phyloP scores from a whole-genome alignment of 2,888 invertebrate genomes.

The Plutella xylostella region DNA sequence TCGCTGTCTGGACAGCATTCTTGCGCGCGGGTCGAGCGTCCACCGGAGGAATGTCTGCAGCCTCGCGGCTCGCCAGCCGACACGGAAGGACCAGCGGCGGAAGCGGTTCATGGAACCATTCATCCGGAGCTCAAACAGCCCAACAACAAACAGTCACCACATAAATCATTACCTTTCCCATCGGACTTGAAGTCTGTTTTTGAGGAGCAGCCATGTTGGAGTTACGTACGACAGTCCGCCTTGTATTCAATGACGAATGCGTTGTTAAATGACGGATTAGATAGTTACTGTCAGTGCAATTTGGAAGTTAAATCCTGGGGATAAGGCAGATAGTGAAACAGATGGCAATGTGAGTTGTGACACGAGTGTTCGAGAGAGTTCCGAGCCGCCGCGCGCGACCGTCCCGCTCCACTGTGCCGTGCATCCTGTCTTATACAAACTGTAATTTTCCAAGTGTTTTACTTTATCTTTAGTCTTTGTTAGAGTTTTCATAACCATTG shows the following conservation, averaged over 20 bases:
- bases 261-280: constrained; percentile 21
- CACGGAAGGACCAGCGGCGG: constrained; percentile 66
- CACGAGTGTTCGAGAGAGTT: constrained; percentile 29
- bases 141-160: constrained; percentile 14
- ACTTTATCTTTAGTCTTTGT: no score
- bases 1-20: constrained; percentile 55
- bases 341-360: not conserved
- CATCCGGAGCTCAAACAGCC: constrained; percentile 23
- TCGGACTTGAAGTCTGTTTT: constrained; percentile 18
- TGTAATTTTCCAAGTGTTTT: constrained; percentile 46
- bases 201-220: constrained; percentile 14
- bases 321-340: constrained; percentile 22
- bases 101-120: constrained; percentile 61
- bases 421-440: constrained; percentile 55
- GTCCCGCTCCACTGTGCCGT: constrained; percentile 65
- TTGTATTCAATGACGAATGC: constrained; percentile 27
- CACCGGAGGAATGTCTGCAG: constrained; percentile 52
- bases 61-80: constrained; percentile 52
- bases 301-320: constrained; percentile 1
- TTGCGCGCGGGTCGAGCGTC: constrained; percentile 46
- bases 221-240: constrained; percentile 21
- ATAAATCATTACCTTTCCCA: constrained; percentile 22
- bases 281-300: constrained; percentile 10
- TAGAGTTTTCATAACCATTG: no score
- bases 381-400: constrained; percentile 53